phyloP scores from a whole-genome alignment of 2,113 vertebrate species.

The Petrocephalus zakoni region DNA sequence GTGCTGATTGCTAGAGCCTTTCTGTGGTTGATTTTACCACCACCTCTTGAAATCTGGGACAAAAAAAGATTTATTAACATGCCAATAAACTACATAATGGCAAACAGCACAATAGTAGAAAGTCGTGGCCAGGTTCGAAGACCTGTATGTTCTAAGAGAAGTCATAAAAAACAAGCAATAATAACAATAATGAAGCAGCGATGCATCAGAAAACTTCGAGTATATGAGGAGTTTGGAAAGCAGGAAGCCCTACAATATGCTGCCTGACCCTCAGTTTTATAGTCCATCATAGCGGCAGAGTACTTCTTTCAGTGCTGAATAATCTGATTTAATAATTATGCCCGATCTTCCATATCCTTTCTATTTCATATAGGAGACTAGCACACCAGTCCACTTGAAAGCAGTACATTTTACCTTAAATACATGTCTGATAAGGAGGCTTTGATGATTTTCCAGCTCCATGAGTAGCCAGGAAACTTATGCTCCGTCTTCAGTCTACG shows the following conservation, averaged over 20 bases:
- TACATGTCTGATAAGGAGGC: neutral
- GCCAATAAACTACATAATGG: neutral
- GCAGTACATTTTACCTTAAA: neutral
- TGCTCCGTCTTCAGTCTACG: neutral
- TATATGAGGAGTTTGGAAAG: neutral
- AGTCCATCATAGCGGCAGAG: neutral
- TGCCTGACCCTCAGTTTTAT: neutral
- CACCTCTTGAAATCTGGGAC: neutral
- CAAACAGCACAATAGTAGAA: neutral
- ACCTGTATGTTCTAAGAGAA: neutral
- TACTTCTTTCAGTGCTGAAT: neutral
- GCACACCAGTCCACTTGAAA: neutral
- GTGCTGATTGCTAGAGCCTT: neutral
- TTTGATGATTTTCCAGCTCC: neutral
- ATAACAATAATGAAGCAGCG: neutral
- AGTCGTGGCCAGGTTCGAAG: neutral
- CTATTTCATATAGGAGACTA: neutral
- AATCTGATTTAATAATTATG: neutral
- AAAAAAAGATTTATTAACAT: neutral
- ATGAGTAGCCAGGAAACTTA: neutral
- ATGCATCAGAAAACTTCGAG: neutral
- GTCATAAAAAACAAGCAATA: neutral
- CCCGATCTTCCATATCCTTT: neutral
- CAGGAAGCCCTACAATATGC: neutral
- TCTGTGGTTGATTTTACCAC: neutral